Conservation (phyloP, 2,888 invertebrate genomes). For the Mythimna loreyi region DNA sequence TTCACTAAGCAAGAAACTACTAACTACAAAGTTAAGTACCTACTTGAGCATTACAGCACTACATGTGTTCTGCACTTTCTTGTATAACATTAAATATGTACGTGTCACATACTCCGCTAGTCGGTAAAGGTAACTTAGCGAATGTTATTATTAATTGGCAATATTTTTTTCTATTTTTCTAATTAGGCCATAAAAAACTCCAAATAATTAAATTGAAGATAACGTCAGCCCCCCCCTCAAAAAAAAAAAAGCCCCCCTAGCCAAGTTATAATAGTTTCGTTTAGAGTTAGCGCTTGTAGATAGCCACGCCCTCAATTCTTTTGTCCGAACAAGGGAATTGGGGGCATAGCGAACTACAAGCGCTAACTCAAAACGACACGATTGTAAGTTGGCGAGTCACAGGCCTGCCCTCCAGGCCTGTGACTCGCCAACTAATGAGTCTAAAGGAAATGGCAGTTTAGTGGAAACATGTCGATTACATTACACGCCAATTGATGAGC, state of each 20-base stretch:
- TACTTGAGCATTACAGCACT: slow-evolving; percentile 4
- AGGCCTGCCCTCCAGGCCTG: not conserved
- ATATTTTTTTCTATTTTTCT: not conserved
- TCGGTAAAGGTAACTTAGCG: slow-evolving; percentile 3
- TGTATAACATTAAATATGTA: slow-evolving; percentile 25
- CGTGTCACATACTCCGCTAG: not conserved
- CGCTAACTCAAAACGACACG: too few relatives aligned
- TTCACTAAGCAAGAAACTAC: slow-evolving; percentile 11
- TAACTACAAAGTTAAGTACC: not conserved
- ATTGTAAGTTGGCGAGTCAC: too few relatives aligned
- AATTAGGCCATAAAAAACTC: not conserved
- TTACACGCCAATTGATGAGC: slow-evolving; percentile 69
- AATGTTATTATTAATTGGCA: slow-evolving; percentile 3
- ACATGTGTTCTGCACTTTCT: slow-evolving; percentile 21
- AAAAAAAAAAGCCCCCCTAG: too few relatives aligned
- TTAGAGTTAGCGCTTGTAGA: too few relatives aligned
- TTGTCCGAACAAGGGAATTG: too few relatives aligned
- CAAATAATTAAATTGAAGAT: slow-evolving; percentile 3
- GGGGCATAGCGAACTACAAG: too few relatives aligned
- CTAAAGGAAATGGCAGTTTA: slow-evolving; percentile 69
- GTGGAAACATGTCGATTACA: slow-evolving; percentile 67
- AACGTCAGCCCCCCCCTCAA: not conserved
- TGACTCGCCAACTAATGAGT: slow-evolving; percentile 13
- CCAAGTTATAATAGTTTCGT: too few relatives aligned
- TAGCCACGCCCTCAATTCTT: too few relatives aligned